phyloP scores from a whole-genome alignment of 2,797 vertebrate species.

The Garrulus glandarius region DNA sequence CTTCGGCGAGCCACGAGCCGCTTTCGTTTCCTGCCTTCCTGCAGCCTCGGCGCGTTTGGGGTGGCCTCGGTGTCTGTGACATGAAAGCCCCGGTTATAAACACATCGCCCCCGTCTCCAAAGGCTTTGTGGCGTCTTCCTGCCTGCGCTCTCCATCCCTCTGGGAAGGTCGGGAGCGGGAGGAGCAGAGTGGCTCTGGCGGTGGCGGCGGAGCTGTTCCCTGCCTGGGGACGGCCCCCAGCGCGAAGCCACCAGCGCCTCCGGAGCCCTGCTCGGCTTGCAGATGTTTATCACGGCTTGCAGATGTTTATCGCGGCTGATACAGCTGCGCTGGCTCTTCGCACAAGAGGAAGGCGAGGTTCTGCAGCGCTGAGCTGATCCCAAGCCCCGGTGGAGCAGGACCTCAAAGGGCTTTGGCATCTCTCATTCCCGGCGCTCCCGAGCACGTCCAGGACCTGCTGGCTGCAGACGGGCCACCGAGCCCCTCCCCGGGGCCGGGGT shows the following conservation, averaged over 20 bases:
- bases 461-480: not conserved
- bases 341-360: not conserved
- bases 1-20: not conserved
- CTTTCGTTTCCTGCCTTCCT: conserved; percentile 55
- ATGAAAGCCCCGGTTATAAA: not conserved
- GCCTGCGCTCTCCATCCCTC: not conserved
- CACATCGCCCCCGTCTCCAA: fast-evolving
- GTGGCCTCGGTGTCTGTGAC: not conserved
- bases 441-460: not conserved
- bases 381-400: fast-evolving
- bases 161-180: not conserved
- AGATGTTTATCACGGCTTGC: not conserved
- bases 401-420: not conserved
- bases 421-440: not conserved
- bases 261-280: not conserved
- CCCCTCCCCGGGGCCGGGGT: fast-evolving
- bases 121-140: not conserved
- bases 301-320: not conserved
- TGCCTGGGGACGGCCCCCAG: not conserved
- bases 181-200: fast-evolving
- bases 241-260: not conserved
- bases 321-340: not conserved
- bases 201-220: not conserved
- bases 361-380: not conserved
- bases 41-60: not conserved